Conservation (phyloP, 2,888 invertebrate species). For the Scelioninae gen. 2 region DNA sequence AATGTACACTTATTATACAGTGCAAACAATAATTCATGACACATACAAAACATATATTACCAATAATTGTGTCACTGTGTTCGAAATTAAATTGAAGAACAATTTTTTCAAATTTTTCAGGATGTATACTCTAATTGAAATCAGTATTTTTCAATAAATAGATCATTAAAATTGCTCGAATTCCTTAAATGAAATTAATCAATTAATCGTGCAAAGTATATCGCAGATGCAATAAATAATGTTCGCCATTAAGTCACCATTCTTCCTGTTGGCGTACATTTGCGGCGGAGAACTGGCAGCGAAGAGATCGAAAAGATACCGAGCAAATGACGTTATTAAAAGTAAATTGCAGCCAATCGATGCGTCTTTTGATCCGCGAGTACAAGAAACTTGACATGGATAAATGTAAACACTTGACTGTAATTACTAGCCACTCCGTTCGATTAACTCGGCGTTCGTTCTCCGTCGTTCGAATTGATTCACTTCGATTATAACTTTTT, state of each 20-base stretch:
- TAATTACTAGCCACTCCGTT: conserved; percentile 22
- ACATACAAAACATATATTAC: too few species aligned
- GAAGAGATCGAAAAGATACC: conserved; percentile 23
- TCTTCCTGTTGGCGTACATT: conserved; percentile 13
- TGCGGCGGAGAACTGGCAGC: conserved; percentile 10
- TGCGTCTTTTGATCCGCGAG: conserved; percentile 19
- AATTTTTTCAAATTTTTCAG: too few species aligned
- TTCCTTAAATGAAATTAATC: not conserved
- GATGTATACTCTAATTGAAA: too few species aligned
- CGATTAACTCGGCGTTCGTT: conserved; percentile 2
- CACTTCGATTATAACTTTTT: conserved; percentile 11
- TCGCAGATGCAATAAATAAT: conserved; percentile 19
- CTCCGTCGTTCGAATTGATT: conserved; percentile 7
- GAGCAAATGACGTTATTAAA: conserved; percentile 24
- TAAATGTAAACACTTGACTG: conserved; percentile 30
- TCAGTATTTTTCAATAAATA: too few species aligned
- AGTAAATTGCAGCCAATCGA: conserved; percentile 35
- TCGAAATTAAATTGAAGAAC: too few species aligned
- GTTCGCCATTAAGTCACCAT: conserved; percentile 13
- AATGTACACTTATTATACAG: too few species aligned
- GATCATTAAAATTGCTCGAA: not conserved
- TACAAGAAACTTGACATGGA: conserved; percentile 13
- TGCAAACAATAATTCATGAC: too few species aligned
- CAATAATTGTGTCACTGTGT: too few species aligned
- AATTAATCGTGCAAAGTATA: conserved; percentile 5